These are phyloP conservation scores for Aleadryas rufinucha DNA, from an alignment of 2,113 vertebrate species.

Conservation along the genomic window DNA sequence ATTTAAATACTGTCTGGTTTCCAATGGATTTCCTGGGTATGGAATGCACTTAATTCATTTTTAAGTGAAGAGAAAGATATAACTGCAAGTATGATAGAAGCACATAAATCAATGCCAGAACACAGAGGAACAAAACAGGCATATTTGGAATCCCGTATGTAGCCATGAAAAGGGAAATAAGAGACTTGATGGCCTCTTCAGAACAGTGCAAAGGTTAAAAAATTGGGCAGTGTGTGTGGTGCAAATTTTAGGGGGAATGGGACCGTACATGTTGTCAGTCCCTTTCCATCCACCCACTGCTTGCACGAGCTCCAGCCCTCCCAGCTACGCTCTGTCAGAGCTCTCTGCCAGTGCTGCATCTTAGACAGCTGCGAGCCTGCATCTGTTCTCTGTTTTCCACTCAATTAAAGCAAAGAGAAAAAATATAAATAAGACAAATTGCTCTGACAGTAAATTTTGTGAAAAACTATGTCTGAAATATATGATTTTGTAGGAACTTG, in stretches of 20 bases:
- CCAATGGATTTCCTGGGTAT: background rate
- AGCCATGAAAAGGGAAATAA: background rate
- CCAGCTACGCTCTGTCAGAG: background rate
- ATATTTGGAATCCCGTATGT: background rate
- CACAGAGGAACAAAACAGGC: background rate
- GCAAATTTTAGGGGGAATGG: background rate
- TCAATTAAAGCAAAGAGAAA: conserved; percentile 14
- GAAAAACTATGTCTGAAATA: background rate
- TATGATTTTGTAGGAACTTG: background rate
- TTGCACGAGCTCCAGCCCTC: background rate
- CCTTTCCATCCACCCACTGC: background rate
- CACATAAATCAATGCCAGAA: background rate
- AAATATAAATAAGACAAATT: conserved; percentile 16
- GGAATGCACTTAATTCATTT: background rate
- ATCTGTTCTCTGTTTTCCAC: conserved; percentile 38
- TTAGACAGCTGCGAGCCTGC: background rate
- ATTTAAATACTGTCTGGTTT: conserved; percentile 26
- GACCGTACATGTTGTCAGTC: background rate
- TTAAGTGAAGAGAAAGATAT: background rate
- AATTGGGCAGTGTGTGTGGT: background rate
- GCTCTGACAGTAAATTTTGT: background rate
- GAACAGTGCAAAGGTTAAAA: background rate
- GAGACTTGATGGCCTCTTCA: background rate
- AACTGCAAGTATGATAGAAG: background rate
- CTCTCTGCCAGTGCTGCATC: background rate